Evolutionary conservation across 2,888 invertebrate species (phyloP), one percentile per base, ranked within the genome.

Genomic region (Sycophila texana): DNA sequence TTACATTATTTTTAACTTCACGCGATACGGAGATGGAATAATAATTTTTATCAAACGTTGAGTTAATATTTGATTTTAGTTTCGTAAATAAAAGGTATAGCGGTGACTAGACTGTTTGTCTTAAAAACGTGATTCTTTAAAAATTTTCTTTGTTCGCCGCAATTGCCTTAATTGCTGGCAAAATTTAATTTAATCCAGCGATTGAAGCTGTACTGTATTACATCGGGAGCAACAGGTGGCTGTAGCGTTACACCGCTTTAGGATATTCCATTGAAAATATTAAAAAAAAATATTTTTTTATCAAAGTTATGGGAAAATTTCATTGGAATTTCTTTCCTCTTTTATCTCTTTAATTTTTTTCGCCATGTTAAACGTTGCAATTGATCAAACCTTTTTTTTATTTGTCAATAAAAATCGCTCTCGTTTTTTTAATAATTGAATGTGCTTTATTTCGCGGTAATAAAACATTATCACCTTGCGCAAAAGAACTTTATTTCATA

Each of bases 211-310:
- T 20, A 16, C 49, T 71, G 67, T 30, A 68, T 66, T 79, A 79
- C 72, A 79, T 39, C 72, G 67, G 1, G 12, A 22, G 72, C 79
- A 79, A 79, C 79, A 79, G 75, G 79, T 79, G 71, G 51, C 63
- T 55, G 72, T 76, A 72, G 39, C 10, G 39, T 71, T 71, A 75
- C 79, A 76, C 57, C 47, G 70, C 39, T 70, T 12, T 58, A n/a
- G 55, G 39, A 70, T 20, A 18, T 26, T 5, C 22, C 58, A 22
- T 49, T 4, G 63, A 4, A 26, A 4, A 67, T 16, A n/a, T 65
- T 26, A 7, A 66, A 49, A 57, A 74, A 39, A 57, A 30, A 65
- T 65, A 67, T 51, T 67, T 39, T 39, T 47, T 20, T 49, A 26
- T n/a, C 57, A 47, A 57, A 57, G 39, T 39, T 39, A 39, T 10